These are phyloP conservation scores for Sebastes vulpes DNA, from an alignment of 2,797 vertebrate genomes.

Conservation along the genomic window DNA sequence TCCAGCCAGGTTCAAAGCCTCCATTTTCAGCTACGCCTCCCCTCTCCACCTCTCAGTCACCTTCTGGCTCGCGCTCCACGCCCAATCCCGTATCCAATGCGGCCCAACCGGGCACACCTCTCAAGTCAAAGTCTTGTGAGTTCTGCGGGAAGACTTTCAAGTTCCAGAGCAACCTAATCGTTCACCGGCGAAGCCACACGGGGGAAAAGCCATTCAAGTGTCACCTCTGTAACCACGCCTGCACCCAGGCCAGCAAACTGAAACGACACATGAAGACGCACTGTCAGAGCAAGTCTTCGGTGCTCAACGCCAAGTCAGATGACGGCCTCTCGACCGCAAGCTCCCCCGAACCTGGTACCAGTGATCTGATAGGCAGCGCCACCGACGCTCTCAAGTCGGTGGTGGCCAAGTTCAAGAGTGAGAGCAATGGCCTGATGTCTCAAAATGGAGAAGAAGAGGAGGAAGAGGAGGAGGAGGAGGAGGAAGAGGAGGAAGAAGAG, in stretches of 20 bases:
- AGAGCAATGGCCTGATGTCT: slow-evolving; percentile 91
- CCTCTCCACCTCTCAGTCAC: slow-evolving; percentile 93
- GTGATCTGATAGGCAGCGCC: slow-evolving; percentile 93
- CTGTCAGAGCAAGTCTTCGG: slow-evolving; percentile 94
- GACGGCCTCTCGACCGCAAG: slow-evolving; percentile 94
- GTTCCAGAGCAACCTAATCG: slow-evolving; percentile 99
- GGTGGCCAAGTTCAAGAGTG: slow-evolving; percentile 97
- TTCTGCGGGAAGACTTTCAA: slow-evolving; percentile 99
- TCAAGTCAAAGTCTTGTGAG: slow-evolving; percentile 98
- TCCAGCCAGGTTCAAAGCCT: slow-evolving; percentile 95
- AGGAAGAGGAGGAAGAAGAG: slow-evolving; percentile 94
- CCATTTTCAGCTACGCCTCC: slow-evolving; percentile 95
- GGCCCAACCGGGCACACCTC: slow-evolving; percentile 86
- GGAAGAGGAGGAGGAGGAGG: slow-evolving; percentile 95
- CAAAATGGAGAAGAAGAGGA: slow-evolving; percentile 96
- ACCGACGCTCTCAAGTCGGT: slow-evolving; percentile 96
- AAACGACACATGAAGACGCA: slow-evolving; percentile 99
- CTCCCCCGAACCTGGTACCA: slow-evolving; percentile 96
- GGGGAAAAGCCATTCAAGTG: slow-evolving; percentile 99
- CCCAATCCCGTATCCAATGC: slow-evolving; percentile 72
- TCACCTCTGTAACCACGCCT: slow-evolving; percentile 97
- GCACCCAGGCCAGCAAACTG: slow-evolving; percentile 98
- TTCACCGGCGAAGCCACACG: slow-evolving; percentile 97
- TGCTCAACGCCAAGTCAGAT: slow-evolving; percentile 93
- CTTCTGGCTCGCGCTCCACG: slow-evolving; percentile 91